Percentiles rank a stretch among this genome's conserved stretches.
These are phyloP conservation scores for Sebastes matsubarae DNA, from an alignment of 2,797 vertebrate genomes.

Conservation along the genomic window DNA sequence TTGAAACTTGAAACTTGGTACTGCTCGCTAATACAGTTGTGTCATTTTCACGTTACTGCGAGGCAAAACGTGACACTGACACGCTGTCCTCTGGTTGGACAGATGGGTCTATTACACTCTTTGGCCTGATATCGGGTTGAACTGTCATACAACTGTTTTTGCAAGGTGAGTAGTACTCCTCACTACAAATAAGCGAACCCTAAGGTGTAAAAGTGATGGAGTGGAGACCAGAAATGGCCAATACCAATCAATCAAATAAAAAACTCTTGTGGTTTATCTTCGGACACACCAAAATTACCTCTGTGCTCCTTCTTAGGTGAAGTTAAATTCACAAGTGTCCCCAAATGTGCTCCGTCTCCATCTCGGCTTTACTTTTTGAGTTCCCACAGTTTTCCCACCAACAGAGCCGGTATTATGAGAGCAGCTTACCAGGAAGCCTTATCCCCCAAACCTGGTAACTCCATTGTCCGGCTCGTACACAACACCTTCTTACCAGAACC, in stretches of 20 bases:
- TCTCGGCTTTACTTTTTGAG: background rate
- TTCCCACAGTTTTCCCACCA: constrained; percentile 62
- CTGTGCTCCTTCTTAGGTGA: background rate
- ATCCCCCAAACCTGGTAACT: constrained; percentile 30
- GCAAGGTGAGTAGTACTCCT: background rate
- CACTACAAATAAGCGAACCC: background rate
- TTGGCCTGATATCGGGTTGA: too few species aligned
- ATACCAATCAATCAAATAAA: background rate
- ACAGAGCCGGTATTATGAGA: constrained; percentile 2
- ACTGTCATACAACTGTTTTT: background rate
- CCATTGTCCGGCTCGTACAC: constrained; percentile 39
- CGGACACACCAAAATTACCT: background rate
- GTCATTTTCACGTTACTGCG: too few species aligned
- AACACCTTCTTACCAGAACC: constrained; percentile 34
- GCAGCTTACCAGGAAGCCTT: constrained; percentile 46
- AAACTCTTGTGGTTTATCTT: background rate
- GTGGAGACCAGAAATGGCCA: background rate
- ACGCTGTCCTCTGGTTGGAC: too few species aligned
- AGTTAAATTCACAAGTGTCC: background rate
- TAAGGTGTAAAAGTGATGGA: background rate
- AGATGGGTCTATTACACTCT: too few species aligned
- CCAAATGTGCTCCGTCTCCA: background rate
- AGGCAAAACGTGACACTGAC: too few species aligned
- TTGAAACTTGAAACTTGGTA: too few species aligned
- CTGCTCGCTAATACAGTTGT: too few species aligned